Conservation (phyloP, 2,888 invertebrate genomes). For the Encarsia formosa region DNA sequence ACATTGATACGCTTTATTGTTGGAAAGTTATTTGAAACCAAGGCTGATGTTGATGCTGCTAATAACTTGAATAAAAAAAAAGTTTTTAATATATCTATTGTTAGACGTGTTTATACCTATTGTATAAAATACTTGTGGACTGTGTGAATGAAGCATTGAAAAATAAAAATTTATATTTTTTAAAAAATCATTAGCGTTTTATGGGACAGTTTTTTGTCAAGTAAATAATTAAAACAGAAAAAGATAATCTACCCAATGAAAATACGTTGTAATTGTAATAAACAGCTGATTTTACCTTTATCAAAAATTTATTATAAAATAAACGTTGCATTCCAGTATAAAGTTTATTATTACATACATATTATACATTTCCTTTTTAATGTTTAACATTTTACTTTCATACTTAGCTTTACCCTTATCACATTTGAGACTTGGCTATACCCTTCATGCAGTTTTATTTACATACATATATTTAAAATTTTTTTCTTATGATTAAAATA, state of each 20-base stretch:
- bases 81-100: constrained; percentile 18
- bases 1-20: constrained; percentile 13
- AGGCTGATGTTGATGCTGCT: constrained; percentile 9
- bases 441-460: no score
- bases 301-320: constrained; percentile 42
- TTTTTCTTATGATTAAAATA: no score
- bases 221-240: constrained; percentile 19
- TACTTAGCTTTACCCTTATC: no score
- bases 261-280: constrained; percentile 30
- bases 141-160: constrained; percentile 18
- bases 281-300: constrained; percentile 31
- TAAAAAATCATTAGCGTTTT: constrained; percentile 18
- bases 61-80: constrained; percentile 16
- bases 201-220: constrained; percentile 18
- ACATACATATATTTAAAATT: no score
- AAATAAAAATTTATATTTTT: constrained; percentile 25
- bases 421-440: no score
- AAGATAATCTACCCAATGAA: constrained; percentile 24
- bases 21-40: constrained; percentile 16
- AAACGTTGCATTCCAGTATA: constrained; percentile 43
- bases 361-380: not conserved
- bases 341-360: constrained; percentile 18
- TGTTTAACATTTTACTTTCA: no score
- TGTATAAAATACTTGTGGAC: constrained; percentile 23
- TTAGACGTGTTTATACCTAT: constrained; percentile 15